A percentile compares a stretch with the other conserved stretches of the same genome.
These are phyloP conservation scores for Rattus norvegicus DNA, from an alignment of 2,113 vertebrate species.

Conservation along the genomic window GRCr8 NC_086021.1:85817501-85818000, in stretches of 20 bases:
- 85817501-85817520: background rate
- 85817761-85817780: conserved; percentile 75
- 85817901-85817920: conserved; percentile 41
- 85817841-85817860: conserved; percentile 58
- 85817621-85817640: conserved; percentile 1
- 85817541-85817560: background rate
- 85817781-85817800: background rate
- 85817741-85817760: background rate
- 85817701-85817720: conserved; percentile 37
- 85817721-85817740: conserved; percentile 34
- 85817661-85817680: background rate
- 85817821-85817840: conserved; percentile 61
- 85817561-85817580: background rate
- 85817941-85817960: background rate
- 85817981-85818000: conserved; percentile 6
- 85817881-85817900: background rate
- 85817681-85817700: background rate
- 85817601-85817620: conserved; percentile 12
- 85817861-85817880: conserved; percentile 52
- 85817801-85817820: conserved; percentile 47
- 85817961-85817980: background rate
- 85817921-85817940: conserved; percentile 54
- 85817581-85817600: background rate
- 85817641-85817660: conserved; percentile 54
- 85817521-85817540: background rate